These are phyloP conservation scores for Drosophila aldrichi DNA, from an alignment of 2,888 invertebrate species.

Conservation along the genomic window DNA sequence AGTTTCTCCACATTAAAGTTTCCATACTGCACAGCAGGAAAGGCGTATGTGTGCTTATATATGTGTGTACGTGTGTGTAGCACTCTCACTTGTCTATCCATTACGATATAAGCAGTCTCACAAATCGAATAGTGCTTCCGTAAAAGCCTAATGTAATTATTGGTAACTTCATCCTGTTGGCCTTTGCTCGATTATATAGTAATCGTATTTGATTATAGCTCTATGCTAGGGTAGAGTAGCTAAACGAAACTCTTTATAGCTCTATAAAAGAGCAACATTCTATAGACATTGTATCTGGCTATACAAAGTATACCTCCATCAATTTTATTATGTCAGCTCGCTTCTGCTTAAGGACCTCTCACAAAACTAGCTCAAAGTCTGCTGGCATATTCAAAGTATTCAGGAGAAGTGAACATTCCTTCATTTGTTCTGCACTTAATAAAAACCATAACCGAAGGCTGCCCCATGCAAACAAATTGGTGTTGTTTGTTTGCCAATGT, in stretches of 20 bases:
- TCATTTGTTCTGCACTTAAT: background rate
- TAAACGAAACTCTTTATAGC: background rate
- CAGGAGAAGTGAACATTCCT: background rate
- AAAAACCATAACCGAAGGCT: conserved; percentile 33
- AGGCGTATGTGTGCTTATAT: background rate
- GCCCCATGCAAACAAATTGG: conserved; percentile 43
- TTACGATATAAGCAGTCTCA: background rate
- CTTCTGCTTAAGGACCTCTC: background rate
- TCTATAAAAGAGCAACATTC: background rate
- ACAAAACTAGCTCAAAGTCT: background rate
- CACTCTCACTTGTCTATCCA: background rate
- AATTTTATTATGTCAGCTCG: background rate
- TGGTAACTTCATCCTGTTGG: background rate
- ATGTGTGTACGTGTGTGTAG: background rate
- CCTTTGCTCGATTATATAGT: background rate
- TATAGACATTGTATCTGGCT: background rate
- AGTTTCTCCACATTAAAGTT: background rate
- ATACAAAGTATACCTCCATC: background rate
- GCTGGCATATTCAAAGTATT: background rate
- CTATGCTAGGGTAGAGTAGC: background rate
- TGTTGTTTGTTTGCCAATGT: conserved; percentile 37
- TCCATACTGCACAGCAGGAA: background rate
- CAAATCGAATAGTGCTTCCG: background rate
- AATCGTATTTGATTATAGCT: background rate
- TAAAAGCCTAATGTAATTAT: background rate